A percentile compares a stretch with the other conserved stretches of the same genome.
Conservation (phyloP, 53 echinoderm and acorn worm genomes). For the Temnopleurus reevesii region DNA sequence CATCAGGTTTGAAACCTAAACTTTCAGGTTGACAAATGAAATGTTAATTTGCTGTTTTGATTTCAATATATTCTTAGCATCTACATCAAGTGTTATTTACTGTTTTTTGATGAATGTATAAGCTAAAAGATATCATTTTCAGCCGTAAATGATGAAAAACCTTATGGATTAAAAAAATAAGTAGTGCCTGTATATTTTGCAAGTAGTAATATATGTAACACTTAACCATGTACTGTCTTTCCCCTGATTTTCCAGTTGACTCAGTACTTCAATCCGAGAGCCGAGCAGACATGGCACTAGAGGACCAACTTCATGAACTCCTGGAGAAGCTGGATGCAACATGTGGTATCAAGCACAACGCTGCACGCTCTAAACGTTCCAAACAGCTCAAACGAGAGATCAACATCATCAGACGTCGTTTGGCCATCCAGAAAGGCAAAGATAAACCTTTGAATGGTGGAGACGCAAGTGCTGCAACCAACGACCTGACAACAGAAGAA, state of each 20-base stretch:
- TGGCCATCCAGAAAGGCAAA: conserved; percentile 72
- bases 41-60: too few relatives aligned
- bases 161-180: too few relatives aligned
- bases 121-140: too few relatives aligned
- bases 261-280: conserved; percentile 80
- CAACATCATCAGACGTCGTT: conserved; percentile 85
- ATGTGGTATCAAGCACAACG: conserved; percentile 86
- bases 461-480: conserved; percentile 1
- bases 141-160: too few relatives aligned
- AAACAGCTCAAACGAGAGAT: conserved; percentile 95
- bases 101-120: too few relatives aligned
- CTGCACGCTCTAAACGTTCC: conserved; percentile 83
- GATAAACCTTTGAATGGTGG: conserved; percentile 56
- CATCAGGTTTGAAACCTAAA: too few relatives aligned
- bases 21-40: too few relatives aligned
- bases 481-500: conserved; percentile 63
- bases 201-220: too few relatives aligned
- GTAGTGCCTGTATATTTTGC: too few relatives aligned
- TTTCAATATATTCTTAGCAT: too few relatives aligned
- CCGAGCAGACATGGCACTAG: conserved; percentile 80
- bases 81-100: too few relatives aligned
- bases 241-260: conserved; percentile 73
- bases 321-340: conserved; percentile 97
- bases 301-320: conserved; percentile 88
- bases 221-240: too few relatives aligned